phyloP scores from a whole-genome alignment of 2,113 vertebrate species.

The Anarhynchus alexandrinus region DNA sequence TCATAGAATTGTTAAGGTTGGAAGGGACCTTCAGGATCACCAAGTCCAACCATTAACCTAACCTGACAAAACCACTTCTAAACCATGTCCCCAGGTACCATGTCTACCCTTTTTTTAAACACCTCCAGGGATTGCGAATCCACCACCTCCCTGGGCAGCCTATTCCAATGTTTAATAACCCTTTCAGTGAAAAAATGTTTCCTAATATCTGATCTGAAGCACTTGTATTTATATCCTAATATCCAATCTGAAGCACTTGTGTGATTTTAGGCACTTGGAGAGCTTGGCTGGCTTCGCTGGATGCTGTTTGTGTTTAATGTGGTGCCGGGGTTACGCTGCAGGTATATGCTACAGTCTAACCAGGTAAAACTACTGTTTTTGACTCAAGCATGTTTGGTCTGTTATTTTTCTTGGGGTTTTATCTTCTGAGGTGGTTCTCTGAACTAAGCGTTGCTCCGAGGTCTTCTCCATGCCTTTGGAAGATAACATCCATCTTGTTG shows the following conservation, averaged over 20 bases:
- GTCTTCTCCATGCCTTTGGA: conserved; percentile 6
- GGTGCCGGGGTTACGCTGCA: not conserved
- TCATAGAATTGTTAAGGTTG: too few species aligned
- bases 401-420: not conserved
- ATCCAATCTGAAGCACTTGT: not conserved
- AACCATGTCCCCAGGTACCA: too few species aligned
- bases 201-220: too few species aligned
- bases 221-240: too few species aligned
- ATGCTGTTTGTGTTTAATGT: not conserved
- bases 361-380: not conserved
- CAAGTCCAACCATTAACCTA: too few species aligned
- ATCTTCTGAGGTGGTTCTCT: not conserved
- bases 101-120: too few species aligned
- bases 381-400: not conserved
- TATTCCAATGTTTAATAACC: too few species aligned
- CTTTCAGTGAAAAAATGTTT: too few species aligned
- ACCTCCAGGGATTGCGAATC: too few species aligned
- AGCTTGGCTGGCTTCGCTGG: not conserved
- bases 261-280: not conserved
- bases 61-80: too few species aligned
- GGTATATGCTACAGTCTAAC: not conserved
- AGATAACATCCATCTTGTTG: conserved; percentile 23
- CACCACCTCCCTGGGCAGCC: too few species aligned
- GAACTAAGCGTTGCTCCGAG: not conserved
- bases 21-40: too few species aligned